A percentile compares a stretch with the other conserved stretches of the same genome.
These are phyloP conservation scores for Brachycybe producta DNA, from an alignment of 2,888 invertebrate genomes.

Conservation along the genomic window DNA sequence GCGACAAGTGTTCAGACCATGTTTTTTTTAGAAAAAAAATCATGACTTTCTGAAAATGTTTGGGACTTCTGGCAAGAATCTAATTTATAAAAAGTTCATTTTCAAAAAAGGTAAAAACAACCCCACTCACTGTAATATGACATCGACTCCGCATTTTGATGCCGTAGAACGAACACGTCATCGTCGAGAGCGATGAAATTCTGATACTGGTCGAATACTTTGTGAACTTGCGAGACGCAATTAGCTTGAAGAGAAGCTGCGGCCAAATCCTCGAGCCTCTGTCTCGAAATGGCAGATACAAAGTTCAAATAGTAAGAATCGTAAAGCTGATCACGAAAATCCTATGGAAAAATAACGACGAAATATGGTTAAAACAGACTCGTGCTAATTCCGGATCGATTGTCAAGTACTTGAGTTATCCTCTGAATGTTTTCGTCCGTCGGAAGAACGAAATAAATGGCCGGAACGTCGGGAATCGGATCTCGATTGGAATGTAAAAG, in stretches of 20 bases:
- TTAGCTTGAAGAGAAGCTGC: conserved; percentile 79
- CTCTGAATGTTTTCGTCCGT: conserved; percentile 89
- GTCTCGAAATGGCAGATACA: conserved; percentile 80
- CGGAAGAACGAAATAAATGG: conserved; percentile 93
- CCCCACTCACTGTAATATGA: conserved; percentile 93
- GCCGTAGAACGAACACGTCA: conserved; percentile 86
- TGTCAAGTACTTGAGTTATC: conserved; percentile 58
- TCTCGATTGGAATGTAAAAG: conserved; percentile 40
- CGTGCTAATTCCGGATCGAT: too few species aligned
- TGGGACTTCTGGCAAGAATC: too few species aligned
- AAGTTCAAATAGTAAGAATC: conserved; percentile 94
- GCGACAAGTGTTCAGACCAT: too few species aligned
- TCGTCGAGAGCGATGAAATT: conserved; percentile 97
- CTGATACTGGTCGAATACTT: conserved; percentile 93
- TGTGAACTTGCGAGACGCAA: conserved; percentile 80
- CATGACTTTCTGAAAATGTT: too few species aligned
- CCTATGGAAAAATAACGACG: conserved; percentile 27
- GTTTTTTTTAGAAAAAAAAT: too few species aligned
- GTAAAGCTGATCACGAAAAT: conserved; percentile 61
- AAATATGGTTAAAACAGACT: too few species aligned
- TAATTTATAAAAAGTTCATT: conserved; percentile 23
- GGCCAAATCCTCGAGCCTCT: conserved; percentile 89
- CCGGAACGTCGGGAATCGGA: conserved; percentile 93
- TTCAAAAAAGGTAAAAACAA: too few species aligned
- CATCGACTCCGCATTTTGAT: conserved; percentile 77